These are phyloP conservation scores for Probaryconus sp. DNA, from an alignment of 1,140 invertebrate genomes.

Conservation along the genomic window DNA sequence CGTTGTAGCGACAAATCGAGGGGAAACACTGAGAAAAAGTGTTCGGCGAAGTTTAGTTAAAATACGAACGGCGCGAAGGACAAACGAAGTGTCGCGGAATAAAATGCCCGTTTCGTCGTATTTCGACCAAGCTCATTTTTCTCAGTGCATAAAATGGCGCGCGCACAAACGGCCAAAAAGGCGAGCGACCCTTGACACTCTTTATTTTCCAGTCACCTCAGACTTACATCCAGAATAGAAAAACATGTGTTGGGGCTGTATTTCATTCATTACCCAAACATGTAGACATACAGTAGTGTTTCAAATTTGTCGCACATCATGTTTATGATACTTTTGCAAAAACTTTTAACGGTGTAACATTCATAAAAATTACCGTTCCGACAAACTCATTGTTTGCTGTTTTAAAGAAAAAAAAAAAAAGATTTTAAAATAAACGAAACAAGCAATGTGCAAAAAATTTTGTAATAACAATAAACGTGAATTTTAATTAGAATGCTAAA, in stretches of 20 bases:
- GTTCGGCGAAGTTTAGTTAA: slow-evolving; percentile 3
- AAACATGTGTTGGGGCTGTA: too few species aligned
- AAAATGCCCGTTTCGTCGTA: not conserved
- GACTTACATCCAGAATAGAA: slow-evolving; percentile 17
- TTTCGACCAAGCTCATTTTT: slow-evolving; percentile 5
- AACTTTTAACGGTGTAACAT: too few species aligned
- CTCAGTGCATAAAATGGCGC: slow-evolving; percentile 50
- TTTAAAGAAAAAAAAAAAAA: too few species aligned
- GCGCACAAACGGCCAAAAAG: slow-evolving; percentile 32
- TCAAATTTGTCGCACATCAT: too few species aligned
- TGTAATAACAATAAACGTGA: too few species aligned
- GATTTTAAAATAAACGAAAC: too few species aligned
- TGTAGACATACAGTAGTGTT: not conserved
- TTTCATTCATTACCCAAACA: slow-evolving; percentile 26
- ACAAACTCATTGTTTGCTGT: too few species aligned
- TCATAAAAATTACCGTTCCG: too few species aligned
- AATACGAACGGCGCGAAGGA: not conserved
- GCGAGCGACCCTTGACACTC: slow-evolving; percentile 28
- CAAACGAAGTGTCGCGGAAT: not conserved
- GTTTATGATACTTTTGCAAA: too few species aligned
- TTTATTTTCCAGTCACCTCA: not conserved
- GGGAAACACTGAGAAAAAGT: slow-evolving; percentile 36
- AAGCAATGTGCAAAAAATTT: too few species aligned
- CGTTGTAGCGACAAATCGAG: slow-evolving; percentile 60
- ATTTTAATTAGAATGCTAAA: too few species aligned